Evolutionary conservation across 2,113 vertebrate genomes (phyloP).

Genomic region (Propithecus coquereli): DNA sequence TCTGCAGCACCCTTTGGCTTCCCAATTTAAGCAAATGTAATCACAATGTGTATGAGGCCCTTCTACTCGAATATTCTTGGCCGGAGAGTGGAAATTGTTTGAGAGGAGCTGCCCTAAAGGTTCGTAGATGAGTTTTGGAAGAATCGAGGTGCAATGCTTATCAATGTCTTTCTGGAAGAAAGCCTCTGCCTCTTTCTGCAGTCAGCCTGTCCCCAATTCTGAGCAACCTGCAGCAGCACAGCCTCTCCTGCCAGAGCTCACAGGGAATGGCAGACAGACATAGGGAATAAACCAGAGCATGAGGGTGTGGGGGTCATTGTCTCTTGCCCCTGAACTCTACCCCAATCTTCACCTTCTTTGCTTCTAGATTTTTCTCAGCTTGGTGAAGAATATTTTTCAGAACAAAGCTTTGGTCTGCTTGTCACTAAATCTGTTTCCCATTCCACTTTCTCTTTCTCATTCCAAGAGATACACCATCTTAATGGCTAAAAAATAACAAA

Average conservation of each 20-base stretch:
- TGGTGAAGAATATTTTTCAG: not conserved
- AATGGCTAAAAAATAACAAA: not conserved
- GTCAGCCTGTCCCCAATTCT: not conserved
- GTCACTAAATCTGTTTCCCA: not conserved
- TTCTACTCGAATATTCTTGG: constrained; percentile 20
- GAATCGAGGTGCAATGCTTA: not conserved
- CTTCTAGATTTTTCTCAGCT: constrained; percentile 3
- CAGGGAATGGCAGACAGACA: not conserved
- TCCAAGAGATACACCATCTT: not conserved
- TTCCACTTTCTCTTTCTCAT: not conserved
- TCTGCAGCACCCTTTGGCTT: not conserved
- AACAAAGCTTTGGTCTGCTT: not conserved
- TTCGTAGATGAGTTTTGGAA: constrained; percentile 15
- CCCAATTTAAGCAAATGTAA: not conserved
- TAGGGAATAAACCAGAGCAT: not conserved
- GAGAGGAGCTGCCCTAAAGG: not conserved
- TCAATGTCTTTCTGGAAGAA: not conserved
- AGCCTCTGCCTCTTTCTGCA: not conserved
- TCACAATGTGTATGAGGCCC: not conserved
- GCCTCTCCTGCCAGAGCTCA: not conserved
- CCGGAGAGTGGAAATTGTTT: not conserved
- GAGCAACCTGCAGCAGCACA: not conserved
- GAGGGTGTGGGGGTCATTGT: not conserved
- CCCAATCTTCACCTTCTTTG: not conserved
- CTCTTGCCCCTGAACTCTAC: not conserved